A percentile compares a stretch with the other conserved stretches of the same genome.
Evolutionary conservation across 2,113 vertebrate species (phyloP).

Genomic region (Cyrtonyx montezumae): DNA sequence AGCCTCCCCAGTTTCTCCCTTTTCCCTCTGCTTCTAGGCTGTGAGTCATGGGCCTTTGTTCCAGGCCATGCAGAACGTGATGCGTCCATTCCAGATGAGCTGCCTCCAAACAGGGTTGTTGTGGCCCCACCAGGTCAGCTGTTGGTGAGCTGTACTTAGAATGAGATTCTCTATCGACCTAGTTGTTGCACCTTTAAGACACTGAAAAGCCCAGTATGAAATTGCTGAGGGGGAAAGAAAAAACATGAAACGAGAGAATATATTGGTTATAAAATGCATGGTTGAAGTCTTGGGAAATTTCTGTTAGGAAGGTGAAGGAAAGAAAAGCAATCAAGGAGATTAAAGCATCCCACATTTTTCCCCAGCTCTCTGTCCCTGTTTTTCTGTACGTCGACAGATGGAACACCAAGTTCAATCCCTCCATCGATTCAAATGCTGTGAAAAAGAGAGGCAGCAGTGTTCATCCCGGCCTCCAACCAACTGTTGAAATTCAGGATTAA

Average conservation of each 20-base stretch:
- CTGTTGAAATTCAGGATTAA: constrained; percentile 41
- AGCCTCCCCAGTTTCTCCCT: not conserved
- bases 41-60: not conserved
- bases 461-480: not conserved
- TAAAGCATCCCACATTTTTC: not conserved
- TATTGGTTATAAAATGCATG: not conserved
- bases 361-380: fast-evolving
- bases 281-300: not conserved
- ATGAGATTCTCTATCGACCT: not conserved
- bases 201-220: not conserved
- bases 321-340: not conserved
- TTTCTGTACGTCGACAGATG: not conserved
- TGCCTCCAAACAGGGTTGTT: not conserved
- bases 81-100: not conserved
- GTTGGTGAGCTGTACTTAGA: not conserved
- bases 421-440: not conserved
- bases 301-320: not conserved
- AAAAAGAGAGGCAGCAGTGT: not conserved
- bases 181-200: not conserved
- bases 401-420: not conserved
- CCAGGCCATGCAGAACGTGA: not conserved
- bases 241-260: not conserved
- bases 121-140: not conserved
- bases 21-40: not conserved
- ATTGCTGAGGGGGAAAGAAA: not conserved